Percentiles rank a stretch among this genome's conserved stretches.
phyloP scores from a whole-genome alignment of 2,888 invertebrate genomes.

The Ophion slaviceki region DNA sequence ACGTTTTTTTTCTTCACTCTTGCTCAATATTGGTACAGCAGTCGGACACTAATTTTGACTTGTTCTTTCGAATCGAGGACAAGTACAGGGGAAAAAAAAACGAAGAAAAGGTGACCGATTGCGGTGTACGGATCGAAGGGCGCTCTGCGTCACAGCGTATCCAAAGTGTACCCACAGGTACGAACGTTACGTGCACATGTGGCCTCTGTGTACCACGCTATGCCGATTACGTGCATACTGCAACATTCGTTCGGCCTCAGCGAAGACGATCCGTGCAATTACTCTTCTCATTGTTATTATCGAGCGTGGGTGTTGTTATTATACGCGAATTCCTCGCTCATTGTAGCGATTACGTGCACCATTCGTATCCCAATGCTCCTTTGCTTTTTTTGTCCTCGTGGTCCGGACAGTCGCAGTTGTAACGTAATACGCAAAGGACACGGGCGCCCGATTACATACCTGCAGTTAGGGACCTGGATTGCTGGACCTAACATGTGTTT shows the following conservation, averaged over 20 bases:
- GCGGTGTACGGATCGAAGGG: conserved; percentile 33
- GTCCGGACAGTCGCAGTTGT: conserved; percentile 65
- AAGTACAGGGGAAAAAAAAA: neutral
- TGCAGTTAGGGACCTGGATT: neutral
- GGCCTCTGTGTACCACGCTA: conserved; percentile 21
- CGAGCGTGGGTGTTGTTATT: conserved; percentile 69
- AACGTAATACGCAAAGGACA: conserved; percentile 68
- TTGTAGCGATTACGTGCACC: conserved; percentile 61
- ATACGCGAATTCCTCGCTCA: conserved; percentile 72
- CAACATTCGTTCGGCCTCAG: conserved; percentile 52
- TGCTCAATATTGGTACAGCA: neutral
- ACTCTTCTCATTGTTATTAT: conserved; percentile 67
- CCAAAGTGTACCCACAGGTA: conserved; percentile 21
- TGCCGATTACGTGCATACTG: conserved; percentile 67
- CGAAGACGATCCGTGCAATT: conserved; percentile 56
- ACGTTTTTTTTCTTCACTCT: neutral
- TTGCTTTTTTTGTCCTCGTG: conserved; percentile 22
- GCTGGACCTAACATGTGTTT: neutral
- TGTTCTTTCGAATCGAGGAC: conserved; percentile 7
- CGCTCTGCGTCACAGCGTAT: conserved; percentile 20
- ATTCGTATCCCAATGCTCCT: conserved; percentile 28
- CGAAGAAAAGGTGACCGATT: conserved; percentile 18
- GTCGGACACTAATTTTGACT: too few species aligned
- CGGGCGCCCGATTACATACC: conserved; percentile 3
- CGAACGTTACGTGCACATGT: conserved; percentile 47